These are phyloP conservation scores for Seriola quinqueradiata DNA, from an alignment of 2,113 vertebrate species.

Conservation along the genomic window DNA sequence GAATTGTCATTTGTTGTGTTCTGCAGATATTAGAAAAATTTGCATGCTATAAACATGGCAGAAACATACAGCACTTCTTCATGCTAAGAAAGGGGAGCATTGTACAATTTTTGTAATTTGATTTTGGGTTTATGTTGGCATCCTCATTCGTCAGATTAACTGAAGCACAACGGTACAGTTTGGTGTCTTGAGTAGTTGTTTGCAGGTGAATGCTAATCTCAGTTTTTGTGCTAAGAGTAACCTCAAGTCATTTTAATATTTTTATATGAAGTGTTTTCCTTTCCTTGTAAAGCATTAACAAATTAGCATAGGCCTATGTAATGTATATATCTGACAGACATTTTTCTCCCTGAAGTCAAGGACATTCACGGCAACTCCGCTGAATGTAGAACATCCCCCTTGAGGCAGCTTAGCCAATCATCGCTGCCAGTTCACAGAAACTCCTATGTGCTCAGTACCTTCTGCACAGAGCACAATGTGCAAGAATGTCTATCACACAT, in stretches of 20 bases:
- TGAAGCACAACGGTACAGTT: not conserved
- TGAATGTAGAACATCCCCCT: conserved; percentile 87
- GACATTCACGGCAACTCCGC: conserved; percentile 77
- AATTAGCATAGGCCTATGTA: not conserved
- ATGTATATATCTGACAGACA: conserved; percentile 14
- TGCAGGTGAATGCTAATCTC: conserved; percentile 47
- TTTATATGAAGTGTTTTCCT: not conserved
- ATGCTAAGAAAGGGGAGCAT: not conserved
- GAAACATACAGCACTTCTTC: not conserved
- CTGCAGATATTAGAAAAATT: not conserved
- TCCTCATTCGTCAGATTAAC: not conserved
- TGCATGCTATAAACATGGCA: not conserved
- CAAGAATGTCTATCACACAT: conserved; percentile 93
- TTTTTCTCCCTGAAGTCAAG: conserved; percentile 82
- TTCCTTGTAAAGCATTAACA: not conserved
- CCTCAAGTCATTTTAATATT: conserved; percentile 10
- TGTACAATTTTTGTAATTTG: not conserved
- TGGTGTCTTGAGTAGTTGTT: not conserved
- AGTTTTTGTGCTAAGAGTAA: conserved; percentile 30
- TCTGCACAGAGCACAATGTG: conserved; percentile 95
- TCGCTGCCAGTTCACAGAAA: conserved; percentile 84
- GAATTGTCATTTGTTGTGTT: not conserved
- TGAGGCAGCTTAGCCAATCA: conserved; percentile 85
- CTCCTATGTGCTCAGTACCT: conserved; percentile 85
- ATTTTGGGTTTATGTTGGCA: not conserved